Evolutionary conservation across 1,140 invertebrate species (phyloP).

Genomic region (Drosophila yakuba): DNA sequence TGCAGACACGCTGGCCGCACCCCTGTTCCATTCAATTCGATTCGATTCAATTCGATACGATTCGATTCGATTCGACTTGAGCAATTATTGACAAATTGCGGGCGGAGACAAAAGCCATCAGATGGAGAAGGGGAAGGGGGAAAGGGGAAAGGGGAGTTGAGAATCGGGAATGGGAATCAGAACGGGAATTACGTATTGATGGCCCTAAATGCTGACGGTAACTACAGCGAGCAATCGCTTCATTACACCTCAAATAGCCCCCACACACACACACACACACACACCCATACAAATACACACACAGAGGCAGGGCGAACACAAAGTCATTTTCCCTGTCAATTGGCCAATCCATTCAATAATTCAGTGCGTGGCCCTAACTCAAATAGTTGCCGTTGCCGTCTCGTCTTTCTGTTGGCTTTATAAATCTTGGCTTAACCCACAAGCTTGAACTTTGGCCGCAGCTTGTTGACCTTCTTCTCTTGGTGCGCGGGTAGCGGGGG

Average conservation of each 20-base stretch:
- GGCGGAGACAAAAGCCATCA: not conserved
- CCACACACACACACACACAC: slow-evolving; percentile 23
- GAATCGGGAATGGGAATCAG: not conserved
- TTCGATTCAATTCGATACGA: not conserved
- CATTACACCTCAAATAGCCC: slow-evolving; percentile 52
- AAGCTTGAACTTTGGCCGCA: slow-evolving; percentile 56
- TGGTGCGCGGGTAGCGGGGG: too few relatives aligned
- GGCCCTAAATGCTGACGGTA: slow-evolving; percentile 57
- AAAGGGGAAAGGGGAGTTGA: not conserved
- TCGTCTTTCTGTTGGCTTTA: slow-evolving; percentile 22
- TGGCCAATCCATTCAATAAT: slow-evolving; percentile 66
- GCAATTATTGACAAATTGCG: slow-evolving; percentile 49
- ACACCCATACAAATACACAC: slow-evolving; percentile 13
- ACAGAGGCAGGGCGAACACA: too few relatives aligned
- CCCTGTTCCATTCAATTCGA: not conserved
- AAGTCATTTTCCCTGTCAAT: slow-evolving; percentile 54
- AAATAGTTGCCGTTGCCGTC: slow-evolving; percentile 44
- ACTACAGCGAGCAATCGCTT: slow-evolving; percentile 51
- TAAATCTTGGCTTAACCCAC: slow-evolving; percentile 61
- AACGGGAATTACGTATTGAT: slow-evolving; percentile 59
- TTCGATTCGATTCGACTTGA: slow-evolving; percentile 1
- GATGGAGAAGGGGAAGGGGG: not conserved
- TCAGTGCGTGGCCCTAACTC: slow-evolving; percentile 52
- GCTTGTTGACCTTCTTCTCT: slow-evolving; percentile 34
- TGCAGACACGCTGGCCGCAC: slow-evolving; percentile 1